phyloP scores from a whole-genome alignment of 2,797 vertebrate genomes.

The Sylvilagus floridanus region DNA sequence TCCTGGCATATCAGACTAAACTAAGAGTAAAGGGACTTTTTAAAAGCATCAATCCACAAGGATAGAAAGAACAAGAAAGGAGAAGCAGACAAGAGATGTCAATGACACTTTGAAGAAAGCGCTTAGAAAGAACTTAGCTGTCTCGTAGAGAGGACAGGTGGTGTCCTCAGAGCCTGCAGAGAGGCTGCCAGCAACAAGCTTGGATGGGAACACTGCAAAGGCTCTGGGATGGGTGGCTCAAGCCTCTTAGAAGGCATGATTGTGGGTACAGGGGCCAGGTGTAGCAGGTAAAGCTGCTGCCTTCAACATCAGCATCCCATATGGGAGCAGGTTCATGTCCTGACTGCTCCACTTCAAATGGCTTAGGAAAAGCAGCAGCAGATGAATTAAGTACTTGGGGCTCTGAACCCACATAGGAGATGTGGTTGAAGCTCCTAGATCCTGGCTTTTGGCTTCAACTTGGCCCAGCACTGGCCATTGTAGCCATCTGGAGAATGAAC shows the following conservation, averaged over 20 bases:
- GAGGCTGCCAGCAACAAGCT: background rate
- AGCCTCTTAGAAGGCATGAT: background rate
- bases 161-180: background rate
- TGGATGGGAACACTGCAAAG: background rate
- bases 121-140: background rate
- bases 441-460: too few species aligned
- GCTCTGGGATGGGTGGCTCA: background rate
- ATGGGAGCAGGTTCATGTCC: too few species aligned
- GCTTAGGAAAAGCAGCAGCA: too few species aligned
- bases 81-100: background rate
- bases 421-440: too few species aligned
- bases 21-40: background rate
- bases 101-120: background rate
- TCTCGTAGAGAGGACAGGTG: background rate
- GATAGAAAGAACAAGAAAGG: background rate
- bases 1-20: constrained; percentile 40
- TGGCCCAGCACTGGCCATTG: too few species aligned
- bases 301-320: too few species aligned
- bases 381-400: too few species aligned
- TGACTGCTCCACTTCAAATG: too few species aligned
- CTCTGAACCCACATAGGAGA: too few species aligned
- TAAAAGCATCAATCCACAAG: background rate
- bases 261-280: too few species aligned
- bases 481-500: too few species aligned
- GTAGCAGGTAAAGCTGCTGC: too few species aligned